These are phyloP conservation scores for Drosophila subquinaria DNA, from an alignment of 2,888 invertebrate species.

Conservation along the genomic window DNA sequence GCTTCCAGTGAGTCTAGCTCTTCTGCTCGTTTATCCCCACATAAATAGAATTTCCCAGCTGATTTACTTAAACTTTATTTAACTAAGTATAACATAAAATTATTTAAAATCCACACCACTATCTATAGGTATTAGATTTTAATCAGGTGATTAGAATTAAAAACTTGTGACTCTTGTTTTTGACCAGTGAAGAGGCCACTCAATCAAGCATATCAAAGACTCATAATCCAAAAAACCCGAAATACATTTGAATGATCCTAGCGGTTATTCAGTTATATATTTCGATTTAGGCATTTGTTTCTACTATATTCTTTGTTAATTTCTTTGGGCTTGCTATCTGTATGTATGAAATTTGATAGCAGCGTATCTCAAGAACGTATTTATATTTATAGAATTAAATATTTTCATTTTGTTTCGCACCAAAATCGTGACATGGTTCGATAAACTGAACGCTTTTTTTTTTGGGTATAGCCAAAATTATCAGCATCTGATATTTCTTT, in stretches of 20 bases:
- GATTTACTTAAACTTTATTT: not conserved
- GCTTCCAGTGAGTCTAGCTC: not conserved
- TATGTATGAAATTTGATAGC: constrained; percentile 28
- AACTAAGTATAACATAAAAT: not conserved
- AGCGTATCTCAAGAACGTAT: constrained; percentile 49
- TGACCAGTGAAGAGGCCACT: constrained; percentile 14
- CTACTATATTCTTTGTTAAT: constrained; percentile 15
- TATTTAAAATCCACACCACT: not conserved
- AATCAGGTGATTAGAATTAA: constrained; percentile 20
- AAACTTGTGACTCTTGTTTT: constrained; percentile 8
- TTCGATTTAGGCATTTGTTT: constrained; percentile 4
- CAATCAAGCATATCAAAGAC: constrained; percentile 16
- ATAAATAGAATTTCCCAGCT: not conserved
- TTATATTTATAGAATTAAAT: constrained; percentile 48
- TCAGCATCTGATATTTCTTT: constrained; percentile 2
- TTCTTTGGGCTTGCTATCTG: constrained; percentile 4
- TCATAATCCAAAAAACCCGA: not conserved
- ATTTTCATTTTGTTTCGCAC: constrained; percentile 15
- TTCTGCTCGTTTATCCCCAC: not conserved
- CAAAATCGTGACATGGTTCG: constrained; percentile 34
- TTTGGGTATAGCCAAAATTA: not conserved
- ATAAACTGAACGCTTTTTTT: constrained; percentile 22
- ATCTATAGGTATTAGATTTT: constrained; percentile 1
- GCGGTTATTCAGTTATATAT: not conserved
- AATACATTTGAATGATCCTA: not conserved